Evolutionary conservation across 2,113 vertebrate genomes (phyloP).

Genomic region (Dasyurus viverrinus): DNA sequence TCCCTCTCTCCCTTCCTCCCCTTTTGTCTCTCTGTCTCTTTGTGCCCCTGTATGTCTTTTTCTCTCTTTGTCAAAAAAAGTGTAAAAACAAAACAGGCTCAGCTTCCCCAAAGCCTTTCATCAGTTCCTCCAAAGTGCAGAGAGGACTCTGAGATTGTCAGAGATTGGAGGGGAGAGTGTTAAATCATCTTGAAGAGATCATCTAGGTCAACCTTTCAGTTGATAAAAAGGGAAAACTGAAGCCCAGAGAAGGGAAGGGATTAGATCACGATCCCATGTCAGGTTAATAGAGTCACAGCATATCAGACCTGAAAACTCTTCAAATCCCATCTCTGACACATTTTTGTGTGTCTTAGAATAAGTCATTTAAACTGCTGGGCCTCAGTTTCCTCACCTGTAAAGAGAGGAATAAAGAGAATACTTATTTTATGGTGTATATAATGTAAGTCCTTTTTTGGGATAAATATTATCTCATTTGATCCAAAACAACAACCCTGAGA

Average conservation of each 20-base stretch:
- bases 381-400: neutral
- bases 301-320: neutral
- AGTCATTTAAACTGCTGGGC: neutral
- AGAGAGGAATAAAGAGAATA: neutral
- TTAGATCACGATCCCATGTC: neutral
- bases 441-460: neutral
- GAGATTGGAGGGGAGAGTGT: neutral
- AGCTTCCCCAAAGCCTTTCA: conserved; percentile 31
- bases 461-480: neutral
- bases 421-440: neutral
- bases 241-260: neutral
- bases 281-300: neutral
- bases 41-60: too few species aligned
- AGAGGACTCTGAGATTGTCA: neutral
- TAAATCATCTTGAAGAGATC: neutral
- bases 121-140: neutral
- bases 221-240: neutral
- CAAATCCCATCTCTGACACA: neutral
- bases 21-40: too few species aligned
- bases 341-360: conserved; percentile 15
- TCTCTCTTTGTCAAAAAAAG: conserved; percentile 26
- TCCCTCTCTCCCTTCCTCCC: too few species aligned
- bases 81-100: conserved; percentile 35
- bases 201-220: neutral
- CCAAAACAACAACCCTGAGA: neutral